These are phyloP conservation scores for Magallana nippona DNA, from an alignment of 2,888 invertebrate genomes.

Conservation along the genomic window DNA sequence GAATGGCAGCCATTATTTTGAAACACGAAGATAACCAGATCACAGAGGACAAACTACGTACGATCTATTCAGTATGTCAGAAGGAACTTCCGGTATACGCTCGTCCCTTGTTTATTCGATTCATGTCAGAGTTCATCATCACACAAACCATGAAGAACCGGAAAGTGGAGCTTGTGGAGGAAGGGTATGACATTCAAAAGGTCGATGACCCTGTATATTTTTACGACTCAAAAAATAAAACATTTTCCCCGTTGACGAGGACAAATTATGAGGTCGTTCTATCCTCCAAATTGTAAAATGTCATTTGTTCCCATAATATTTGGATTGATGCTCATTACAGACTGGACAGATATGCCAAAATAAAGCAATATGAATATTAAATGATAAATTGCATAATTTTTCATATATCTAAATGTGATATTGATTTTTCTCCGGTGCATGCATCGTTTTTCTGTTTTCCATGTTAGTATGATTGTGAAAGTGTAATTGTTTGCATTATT, in stretches of 20 bases:
- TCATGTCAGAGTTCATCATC: constrained; percentile 48
- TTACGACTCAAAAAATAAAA: constrained; percentile 48
- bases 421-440: too few species aligned
- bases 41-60: constrained; percentile 38
- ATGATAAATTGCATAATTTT: too few species aligned
- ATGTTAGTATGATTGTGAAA: too few species aligned
- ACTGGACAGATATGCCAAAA: too few species aligned
- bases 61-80: constrained; percentile 49
- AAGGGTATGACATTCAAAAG: constrained; percentile 54
- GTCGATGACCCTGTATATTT: constrained; percentile 50
- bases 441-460: too few species aligned
- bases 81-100: constrained; percentile 57
- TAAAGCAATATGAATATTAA: too few species aligned
- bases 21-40: constrained; percentile 36
- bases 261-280: constrained; percentile 38
- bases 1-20: constrained; percentile 59
- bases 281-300: constrained; percentile 41
- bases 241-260: constrained; percentile 42
- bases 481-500: too few species aligned
- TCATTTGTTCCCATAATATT: too few species aligned
- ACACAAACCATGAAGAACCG: constrained; percentile 59
- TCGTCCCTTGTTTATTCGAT: constrained; percentile 57
- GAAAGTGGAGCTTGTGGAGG: constrained; percentile 56
- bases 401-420: too few species aligned
- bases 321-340: too few species aligned